Base-by-base conservation (phyloP, 2,797 vertebrate species). In the Pyrrhura leucotis region DNA sequence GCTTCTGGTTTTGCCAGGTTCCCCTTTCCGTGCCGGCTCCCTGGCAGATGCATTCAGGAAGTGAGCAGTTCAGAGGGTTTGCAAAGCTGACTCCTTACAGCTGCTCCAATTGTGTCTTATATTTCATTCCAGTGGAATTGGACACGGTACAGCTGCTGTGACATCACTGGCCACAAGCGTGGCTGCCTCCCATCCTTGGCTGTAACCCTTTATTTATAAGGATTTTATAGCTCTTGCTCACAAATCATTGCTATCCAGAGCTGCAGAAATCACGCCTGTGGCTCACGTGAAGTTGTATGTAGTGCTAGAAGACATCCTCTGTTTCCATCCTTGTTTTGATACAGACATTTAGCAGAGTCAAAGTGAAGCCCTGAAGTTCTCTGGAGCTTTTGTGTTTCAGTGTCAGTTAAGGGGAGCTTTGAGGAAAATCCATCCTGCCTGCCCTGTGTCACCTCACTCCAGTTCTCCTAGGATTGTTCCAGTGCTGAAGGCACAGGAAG, bases 51-150 rank as follows among this genome's bases (percentile, higher is more conserved):
- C 23, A 1, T 35, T 66, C 0, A 1, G 77, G 86, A 90, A 58
- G 66, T 17, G 59, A 82, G 59, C 84, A 62, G 80, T 93, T 94
- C 86, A 1, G 84, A 76, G 80, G n/a, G 96, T 96, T 96, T 92
- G 90, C 89, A 95, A 56, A 14, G 16, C 63, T 23, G 62, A 35
- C 54, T 78, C 42, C 63, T 42, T 44, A 6, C 29, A 67, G 88
- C 72, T 62, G 56, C 51, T 81, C 29, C 29, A 23, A 66, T 37
- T 69, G 29, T 20, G 61, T 56, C 81, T 29, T 17, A 0, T 56
- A 47, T 71, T 69, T 82, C 72, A 59, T 85, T 62, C 54, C 54
- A 67, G 66, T 35, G n/a, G n/a, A 2, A 53, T 37, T 59, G 59
- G 67, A 69, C 63, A 65, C 62, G 74, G 88, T 68, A 59, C 77